Base-by-base conservation (phyloP, 2,888 invertebrate genomes). In the Choreutis nemorana region DNA sequence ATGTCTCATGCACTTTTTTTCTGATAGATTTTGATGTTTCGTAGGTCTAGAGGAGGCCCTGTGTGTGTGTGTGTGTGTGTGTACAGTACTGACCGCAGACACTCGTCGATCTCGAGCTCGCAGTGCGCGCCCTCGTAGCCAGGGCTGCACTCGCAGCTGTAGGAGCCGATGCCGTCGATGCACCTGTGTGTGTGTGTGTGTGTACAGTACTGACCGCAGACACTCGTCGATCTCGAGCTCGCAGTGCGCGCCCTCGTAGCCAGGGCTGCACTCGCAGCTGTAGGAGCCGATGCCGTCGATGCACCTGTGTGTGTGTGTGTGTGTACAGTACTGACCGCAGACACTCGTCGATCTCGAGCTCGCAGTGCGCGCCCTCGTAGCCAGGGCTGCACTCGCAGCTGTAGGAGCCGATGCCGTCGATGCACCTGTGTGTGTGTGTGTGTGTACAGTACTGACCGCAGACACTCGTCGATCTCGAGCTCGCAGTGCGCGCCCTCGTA, bases 281-380 rank as follows among this genome's bases (percentile, higher is more conserved):
- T 88, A 94, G 4, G 79, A 81, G 36, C 90, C 90, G 50, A 91
- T 84, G 48, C 84, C 84, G 70, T 94, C 92, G 30, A 85, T 71
- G 60, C 94, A 95, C 29, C 81, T 84, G 35, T 90, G n/a, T 71
- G 7, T n/a, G n/a, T n/a, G n/a, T n/a, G n/a, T n/a, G n/a, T n/a
- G n/a, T 83, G 55, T 94, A 94, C 1, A 94, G 94, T 34, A 1
- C 90, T 90, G 85, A 83, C 14, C 91, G 89, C 8, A 94, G 81
- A 49, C 94, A 94, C 62, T 94, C 94, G 58, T 94, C 89, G 45
- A 94, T 90, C 62, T 94, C 90, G 31, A 88, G 83, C 49, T 91
- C 88, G 60, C 94, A 95, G 40, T 86, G 84, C 48, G 87, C 83
- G 11, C 94, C 94, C n/a, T 92, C 91, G 60, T 86, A 94, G 2